Percentiles rank a stretch among this genome's conserved stretches.
phyloP scores from a whole-genome alignment of 2,113 vertebrate species.

The Peucedramus taeniatus region DNA sequence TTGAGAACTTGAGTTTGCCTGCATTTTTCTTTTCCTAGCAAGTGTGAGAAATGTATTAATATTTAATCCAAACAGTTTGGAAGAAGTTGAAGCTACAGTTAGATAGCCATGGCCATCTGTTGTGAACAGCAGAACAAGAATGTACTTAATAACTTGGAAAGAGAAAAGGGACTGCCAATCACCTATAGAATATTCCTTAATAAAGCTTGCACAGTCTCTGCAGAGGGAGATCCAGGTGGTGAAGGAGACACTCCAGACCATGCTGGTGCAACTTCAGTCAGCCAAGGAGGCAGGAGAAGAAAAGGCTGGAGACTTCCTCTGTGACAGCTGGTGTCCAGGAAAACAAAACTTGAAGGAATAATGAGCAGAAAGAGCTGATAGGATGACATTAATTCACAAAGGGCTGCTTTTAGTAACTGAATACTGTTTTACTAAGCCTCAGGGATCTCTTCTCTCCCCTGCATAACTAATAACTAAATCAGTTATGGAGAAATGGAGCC shows the following conservation, averaged over 20 bases:
- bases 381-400: conserved; percentile 20
- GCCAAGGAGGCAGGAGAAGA: conserved; percentile 73
- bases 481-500: conserved; percentile 35
- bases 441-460: conserved; percentile 38
- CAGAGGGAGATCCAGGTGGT: conserved; percentile 84
- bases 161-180: conserved; percentile 58
- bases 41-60: conserved; percentile 76
- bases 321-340: conserved; percentile 77
- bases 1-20: conserved; percentile 19
- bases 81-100: conserved; percentile 76
- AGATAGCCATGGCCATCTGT: conserved; percentile 78
- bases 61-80: conserved; percentile 83
- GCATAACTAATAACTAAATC: conserved; percentile 39
- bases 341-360: conserved; percentile 73
- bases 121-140: conserved; percentile 61
- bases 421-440: conserved; percentile 42
- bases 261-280: conserved; percentile 80
- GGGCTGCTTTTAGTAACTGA: conserved; percentile 53
- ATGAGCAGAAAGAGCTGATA: conserved; percentile 31
- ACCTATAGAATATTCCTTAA: conserved; percentile 81
- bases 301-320: conserved; percentile 75
- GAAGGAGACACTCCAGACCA: conserved; percentile 75
- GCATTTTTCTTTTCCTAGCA: background rate
- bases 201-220: conserved; percentile 76
- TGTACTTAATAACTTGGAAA: conserved; percentile 56